Evolutionary conservation across 1,140 invertebrate genomes (phyloP).

Genomic region (Lepidurus couesii): DNA sequence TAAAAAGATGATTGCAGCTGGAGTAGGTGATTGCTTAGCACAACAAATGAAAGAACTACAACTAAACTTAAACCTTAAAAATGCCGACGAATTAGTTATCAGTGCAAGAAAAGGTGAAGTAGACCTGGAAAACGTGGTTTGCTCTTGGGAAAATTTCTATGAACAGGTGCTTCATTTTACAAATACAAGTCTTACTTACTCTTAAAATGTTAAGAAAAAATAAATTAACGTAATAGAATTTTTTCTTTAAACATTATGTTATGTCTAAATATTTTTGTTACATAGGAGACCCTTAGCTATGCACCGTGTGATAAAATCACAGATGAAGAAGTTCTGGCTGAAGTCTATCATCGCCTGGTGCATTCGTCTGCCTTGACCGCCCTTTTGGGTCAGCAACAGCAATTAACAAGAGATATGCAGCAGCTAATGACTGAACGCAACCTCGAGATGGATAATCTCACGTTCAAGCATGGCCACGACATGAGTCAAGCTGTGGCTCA

Average conservation of each 20-base stretch:
- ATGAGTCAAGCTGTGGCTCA: conserved; percentile 64
- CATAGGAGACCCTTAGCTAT: conserved; percentile 42
- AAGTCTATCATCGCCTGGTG: conserved; percentile 72
- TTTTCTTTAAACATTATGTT: too few species aligned
- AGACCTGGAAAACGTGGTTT: background rate
- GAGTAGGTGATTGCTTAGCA: background rate
- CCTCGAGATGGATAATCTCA: conserved; percentile 57
- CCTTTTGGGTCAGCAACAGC: conserved; percentile 69
- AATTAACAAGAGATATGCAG: conserved; percentile 64
- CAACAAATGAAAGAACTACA: background rate
- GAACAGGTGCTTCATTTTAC: background rate
- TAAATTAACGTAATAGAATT: too few species aligned
- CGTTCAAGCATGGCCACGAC: conserved; percentile 65
- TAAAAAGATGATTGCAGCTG: background rate
- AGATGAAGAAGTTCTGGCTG: conserved; percentile 69
- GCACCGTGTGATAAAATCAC: conserved; percentile 58
- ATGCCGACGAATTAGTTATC: background rate
- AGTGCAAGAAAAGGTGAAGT: conserved; percentile 1
- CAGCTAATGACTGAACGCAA: conserved; percentile 60
- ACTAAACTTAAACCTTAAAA: background rate
- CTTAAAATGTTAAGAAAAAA: too few species aligned
- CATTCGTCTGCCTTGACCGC: conserved; percentile 73
- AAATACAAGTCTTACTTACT: too few species aligned
- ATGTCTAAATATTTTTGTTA: background rate
- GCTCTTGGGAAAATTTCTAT: background rate